A percentile compares a stretch with the other conserved stretches of the same genome.
phyloP scores from a whole-genome alignment of 1,140 invertebrate genomes.

The Pantala flavescens region DNA sequence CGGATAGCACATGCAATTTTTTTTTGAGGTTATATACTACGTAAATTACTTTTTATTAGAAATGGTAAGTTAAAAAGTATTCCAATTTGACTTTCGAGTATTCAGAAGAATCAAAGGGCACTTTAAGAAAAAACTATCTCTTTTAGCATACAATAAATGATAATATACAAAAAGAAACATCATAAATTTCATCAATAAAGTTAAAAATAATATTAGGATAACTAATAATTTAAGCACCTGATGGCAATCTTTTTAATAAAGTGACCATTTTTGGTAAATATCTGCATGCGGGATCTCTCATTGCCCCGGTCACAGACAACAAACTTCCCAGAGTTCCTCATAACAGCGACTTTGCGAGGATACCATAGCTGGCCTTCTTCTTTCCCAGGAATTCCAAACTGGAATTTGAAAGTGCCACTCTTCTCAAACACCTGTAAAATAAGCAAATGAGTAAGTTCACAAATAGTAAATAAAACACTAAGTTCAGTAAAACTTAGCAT shows the following conservation, averaged over 20 bases:
- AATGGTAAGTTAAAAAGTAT: no score
- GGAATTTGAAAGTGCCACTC: constrained; percentile 74
- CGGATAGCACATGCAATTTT: no score
- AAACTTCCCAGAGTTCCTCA: constrained; percentile 76
- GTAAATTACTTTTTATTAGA: no score
- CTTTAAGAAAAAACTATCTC: no score
- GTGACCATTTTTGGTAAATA: constrained; percentile 79
- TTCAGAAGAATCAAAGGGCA: no score
- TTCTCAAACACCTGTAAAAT: constrained; percentile 71
- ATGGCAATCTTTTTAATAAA: constrained; percentile 89
- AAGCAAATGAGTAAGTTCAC: not conserved
- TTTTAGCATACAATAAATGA: no score
- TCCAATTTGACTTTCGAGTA: no score
- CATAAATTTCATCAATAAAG: no score
- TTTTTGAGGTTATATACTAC: no score
- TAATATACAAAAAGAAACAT: no score
- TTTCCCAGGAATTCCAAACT: constrained; percentile 81
- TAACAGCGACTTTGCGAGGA: constrained; percentile 89
- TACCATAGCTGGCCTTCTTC: constrained; percentile 96
- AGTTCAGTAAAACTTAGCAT: not conserved
- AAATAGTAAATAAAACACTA: not conserved
- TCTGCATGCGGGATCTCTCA: constrained; percentile 92
- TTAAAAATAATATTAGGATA: no score
- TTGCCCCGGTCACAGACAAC: constrained; percentile 95
- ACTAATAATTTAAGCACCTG: constrained; percentile 24